Evolutionary conservation across 1,140 invertebrate genomes (phyloP).

Genomic region (Wasmannia auropunctata): DNA sequence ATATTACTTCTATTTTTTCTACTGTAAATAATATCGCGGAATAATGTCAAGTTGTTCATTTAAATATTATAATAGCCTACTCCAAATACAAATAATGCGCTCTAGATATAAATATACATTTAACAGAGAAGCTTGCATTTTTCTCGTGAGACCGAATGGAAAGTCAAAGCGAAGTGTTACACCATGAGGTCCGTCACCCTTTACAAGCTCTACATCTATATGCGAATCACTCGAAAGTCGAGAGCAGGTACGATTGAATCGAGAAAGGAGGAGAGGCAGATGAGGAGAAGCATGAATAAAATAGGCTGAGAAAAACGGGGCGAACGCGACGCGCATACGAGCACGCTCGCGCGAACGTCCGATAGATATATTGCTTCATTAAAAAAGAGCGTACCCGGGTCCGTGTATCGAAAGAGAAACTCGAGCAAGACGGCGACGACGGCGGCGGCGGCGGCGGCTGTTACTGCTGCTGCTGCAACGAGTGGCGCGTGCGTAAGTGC

Average conservation of each 20-base stretch:
- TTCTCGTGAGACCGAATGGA: background rate
- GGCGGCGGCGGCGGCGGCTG: no score
- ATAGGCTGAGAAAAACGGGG: conserved; percentile 17
- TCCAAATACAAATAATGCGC: no score
- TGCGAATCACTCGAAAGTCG: conserved; percentile 17
- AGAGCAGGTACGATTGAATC: background rate
- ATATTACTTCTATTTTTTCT: background rate
- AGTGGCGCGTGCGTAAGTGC: conserved; percentile 43
- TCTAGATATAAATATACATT: background rate
- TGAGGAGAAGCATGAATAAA: background rate
- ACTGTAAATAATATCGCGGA: background rate
- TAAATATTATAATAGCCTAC: background rate
- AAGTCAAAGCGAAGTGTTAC: conserved; percentile 26
- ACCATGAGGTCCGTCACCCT: background rate
- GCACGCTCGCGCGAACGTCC: background rate
- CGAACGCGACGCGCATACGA: conserved; percentile 1
- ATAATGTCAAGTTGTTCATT: background rate
- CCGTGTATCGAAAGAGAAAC: conserved; percentile 39
- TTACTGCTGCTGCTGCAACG: no score
- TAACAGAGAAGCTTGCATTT: background rate
- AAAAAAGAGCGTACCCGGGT: conserved; percentile 26
- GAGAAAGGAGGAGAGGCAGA: background rate
- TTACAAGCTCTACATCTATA: background rate
- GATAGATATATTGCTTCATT: conserved; percentile 49
- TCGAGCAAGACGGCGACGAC: conserved; percentile 6